These are phyloP conservation scores for Brachionus calyciflorus DNA, from an alignment of 1,140 invertebrate species.

Conservation along the genomic window DNA sequence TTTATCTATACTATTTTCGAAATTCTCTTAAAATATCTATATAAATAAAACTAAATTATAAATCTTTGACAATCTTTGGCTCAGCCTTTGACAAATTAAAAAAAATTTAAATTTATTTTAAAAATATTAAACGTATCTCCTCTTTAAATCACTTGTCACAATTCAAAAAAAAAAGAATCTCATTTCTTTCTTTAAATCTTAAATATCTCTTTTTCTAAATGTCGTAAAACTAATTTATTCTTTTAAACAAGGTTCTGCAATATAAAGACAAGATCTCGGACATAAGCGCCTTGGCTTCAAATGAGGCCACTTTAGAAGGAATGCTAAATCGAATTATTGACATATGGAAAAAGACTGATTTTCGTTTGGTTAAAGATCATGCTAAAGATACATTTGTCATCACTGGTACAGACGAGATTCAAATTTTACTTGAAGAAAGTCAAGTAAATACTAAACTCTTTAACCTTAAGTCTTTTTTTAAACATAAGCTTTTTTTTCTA, in stretches of 20 bases:
- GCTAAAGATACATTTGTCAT: slow-evolving; percentile 73
- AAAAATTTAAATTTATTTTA: too few species aligned
- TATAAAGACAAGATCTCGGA: slow-evolving; percentile 73
- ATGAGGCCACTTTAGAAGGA: slow-evolving; percentile 74
- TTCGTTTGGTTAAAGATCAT: slow-evolving; percentile 55
- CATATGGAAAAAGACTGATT: slow-evolving; percentile 59
- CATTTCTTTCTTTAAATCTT: too few species aligned
- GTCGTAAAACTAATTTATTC: not conserved
- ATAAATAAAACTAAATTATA: too few species aligned
- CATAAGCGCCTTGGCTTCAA: slow-evolving; percentile 76
- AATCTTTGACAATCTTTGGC: too few species aligned
- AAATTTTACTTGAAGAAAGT: slow-evolving; percentile 75
- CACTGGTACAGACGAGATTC: slow-evolving; percentile 75
- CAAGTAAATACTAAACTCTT: slow-evolving; percentile 69
- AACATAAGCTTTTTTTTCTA: not conserved
- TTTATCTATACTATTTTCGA: too few species aligned
- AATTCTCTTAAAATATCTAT: too few species aligned
- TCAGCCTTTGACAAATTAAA: too few species aligned
- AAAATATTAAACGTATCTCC: too few species aligned
- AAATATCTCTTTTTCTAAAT: too few species aligned
- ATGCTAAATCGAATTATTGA: slow-evolving; percentile 71
- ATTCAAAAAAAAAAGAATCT: too few species aligned
- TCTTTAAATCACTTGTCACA: too few species aligned
- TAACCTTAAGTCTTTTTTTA: not conserved
- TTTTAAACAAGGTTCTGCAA: slow-evolving; percentile 65